Evolutionary conservation across 2,113 vertebrate genomes (phyloP).

Genomic region (Mionectes macconnelli): DNA sequence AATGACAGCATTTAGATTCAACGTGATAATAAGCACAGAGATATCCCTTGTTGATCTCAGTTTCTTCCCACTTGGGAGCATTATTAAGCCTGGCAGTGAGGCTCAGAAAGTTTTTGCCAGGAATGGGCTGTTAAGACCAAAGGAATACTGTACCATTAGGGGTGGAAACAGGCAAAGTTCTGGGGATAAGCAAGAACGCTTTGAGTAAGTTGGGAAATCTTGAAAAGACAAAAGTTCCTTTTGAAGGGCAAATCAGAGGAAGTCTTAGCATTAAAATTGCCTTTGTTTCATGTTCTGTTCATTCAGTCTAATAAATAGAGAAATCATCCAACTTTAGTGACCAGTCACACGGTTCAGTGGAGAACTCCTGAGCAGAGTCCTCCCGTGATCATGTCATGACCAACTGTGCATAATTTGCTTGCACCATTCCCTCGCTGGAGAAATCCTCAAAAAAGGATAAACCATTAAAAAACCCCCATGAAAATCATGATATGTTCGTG

Average conservation of each 20-base stretch:
- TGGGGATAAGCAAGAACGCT: conserved; percentile 12
- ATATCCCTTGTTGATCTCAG: conserved; percentile 59
- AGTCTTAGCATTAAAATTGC: not conserved
- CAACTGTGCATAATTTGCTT: not conserved
- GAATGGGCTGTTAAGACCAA: conserved; percentile 42
- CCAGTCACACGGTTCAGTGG: not conserved
- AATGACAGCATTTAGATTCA: conserved; percentile 53
- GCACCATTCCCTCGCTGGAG: not conserved
- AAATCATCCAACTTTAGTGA: not conserved
- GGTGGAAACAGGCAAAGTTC: conserved; percentile 4
- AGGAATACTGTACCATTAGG: conserved; percentile 9
- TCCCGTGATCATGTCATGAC: not conserved
- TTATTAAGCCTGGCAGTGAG: conserved; percentile 55
- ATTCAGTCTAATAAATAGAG: not conserved
- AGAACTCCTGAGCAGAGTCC: not conserved
- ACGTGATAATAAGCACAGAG: conserved; percentile 55
- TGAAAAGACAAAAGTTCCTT: conserved; percentile 8
- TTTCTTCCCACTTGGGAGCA: conserved; percentile 58
- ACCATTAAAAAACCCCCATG: not conserved
- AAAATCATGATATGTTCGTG: not conserved
- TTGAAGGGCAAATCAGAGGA: conserved; percentile 16
- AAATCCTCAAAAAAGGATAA: not conserved
- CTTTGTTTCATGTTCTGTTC: conserved; percentile 21
- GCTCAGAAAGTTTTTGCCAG: conserved; percentile 48
- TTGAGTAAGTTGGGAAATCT: not conserved